These are phyloP conservation scores for Ammospiza caudacuta DNA, from an alignment of 2,113 vertebrate species.

Conservation along the genomic window DNA sequence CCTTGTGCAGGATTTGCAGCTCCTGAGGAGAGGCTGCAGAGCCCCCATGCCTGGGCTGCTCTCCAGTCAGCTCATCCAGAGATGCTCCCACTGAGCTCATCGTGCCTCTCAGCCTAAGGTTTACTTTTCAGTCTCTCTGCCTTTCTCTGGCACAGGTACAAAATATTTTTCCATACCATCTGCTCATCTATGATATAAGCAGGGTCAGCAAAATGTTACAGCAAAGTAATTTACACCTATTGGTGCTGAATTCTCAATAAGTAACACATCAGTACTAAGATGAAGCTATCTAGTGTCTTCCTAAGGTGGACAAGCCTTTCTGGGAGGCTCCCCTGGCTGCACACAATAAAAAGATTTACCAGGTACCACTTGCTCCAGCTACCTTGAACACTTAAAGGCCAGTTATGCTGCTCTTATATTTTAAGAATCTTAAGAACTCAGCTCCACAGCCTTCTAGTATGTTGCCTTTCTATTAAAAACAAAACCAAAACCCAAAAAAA, in stretches of 20 bases:
- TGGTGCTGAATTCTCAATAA: background rate
- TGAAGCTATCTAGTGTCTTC: background rate
- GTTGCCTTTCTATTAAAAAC: background rate
- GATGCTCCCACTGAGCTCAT: background rate
- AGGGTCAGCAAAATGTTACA: slow-evolving; percentile 27
- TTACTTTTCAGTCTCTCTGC: background rate
- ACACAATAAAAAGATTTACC: background rate
- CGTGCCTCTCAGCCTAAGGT: background rate
- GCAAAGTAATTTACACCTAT: slow-evolving; percentile 7
- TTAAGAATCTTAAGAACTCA: background rate
- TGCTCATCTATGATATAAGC: slow-evolving; percentile 16
- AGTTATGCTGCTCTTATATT: fast-evolving
- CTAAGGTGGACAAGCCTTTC: background rate
- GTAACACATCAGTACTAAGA: background rate
- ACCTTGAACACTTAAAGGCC: background rate
- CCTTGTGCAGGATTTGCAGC: background rate
- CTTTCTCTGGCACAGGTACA: background rate
- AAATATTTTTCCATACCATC: slow-evolving; percentile 22
- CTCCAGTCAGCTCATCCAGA: background rate
- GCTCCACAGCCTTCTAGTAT: background rate
- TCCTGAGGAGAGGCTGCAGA: background rate
- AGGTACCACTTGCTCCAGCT: background rate
- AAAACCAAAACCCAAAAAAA: background rate
- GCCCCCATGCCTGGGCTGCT: fast-evolving
- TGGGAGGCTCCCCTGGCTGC: background rate